phyloP scores from a whole-genome alignment of 2,113 vertebrate species.

The Eidolon helvum region DNA sequence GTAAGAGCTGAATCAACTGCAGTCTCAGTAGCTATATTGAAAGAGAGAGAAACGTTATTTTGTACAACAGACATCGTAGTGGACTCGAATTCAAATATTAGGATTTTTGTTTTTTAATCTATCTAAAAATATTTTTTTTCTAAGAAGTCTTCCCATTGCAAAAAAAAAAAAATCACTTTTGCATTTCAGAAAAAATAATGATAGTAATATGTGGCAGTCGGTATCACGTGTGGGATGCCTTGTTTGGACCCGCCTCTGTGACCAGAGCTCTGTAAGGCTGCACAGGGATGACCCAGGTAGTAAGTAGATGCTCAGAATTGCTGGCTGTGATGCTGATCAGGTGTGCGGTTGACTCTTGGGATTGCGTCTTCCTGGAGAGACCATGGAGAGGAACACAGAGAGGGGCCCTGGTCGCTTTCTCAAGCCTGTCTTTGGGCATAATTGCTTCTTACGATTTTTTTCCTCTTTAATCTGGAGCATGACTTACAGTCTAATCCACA shows the following conservation, averaged over 20 bases:
- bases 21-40: background rate
- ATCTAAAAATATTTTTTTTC: background rate
- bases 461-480: constrained; percentile 42
- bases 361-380: background rate
- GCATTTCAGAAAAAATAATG: background rate
- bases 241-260: background rate
- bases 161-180: background rate
- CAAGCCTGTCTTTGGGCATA: background rate
- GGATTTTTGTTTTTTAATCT: background rate
- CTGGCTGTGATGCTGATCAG: background rate
- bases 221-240: too few species aligned
- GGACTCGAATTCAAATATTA: background rate
- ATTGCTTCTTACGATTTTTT: background rate
- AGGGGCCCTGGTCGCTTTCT: background rate
- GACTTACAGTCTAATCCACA: constrained; percentile 32
- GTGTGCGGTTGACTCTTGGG: background rate
- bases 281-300: background rate
- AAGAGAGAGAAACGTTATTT: background rate
- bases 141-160: background rate
- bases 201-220: background rate
- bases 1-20: fast-evolving
- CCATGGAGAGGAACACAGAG: background rate
- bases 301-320: background rate
- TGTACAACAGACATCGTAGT: background rate
- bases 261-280: background rate